Base-by-base conservation (phyloP, 2,888 invertebrate species). In the Cyrtodaria siliqua region DNA sequence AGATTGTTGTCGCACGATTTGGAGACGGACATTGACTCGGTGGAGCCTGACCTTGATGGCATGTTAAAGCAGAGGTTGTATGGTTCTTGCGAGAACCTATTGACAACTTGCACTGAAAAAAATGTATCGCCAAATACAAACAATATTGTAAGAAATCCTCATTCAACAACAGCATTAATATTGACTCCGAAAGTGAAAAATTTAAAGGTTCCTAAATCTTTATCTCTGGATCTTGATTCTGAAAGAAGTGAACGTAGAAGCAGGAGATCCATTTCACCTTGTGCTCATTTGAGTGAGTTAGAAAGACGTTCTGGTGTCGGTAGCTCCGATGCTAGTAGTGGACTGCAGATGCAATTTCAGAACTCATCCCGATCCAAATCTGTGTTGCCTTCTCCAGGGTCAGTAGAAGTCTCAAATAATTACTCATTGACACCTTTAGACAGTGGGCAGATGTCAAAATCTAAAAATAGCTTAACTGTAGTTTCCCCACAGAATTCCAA, bases 1-100 rank as follows among this genome's bases (percentile, higher is more conserved):
- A 47, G 77, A 33, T 55, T 80, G 18, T 38, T 80, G n/a, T 77
- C 80, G 14, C 62, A 70, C 70, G 77, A 80, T 56, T 33, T 80
- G n/a, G 80, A 80, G 63, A 80, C 80, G 24, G 80, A 80, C 29
- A 80, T 80, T 55, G 80, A 80, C 40, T 55, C 67, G n/a, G 76
- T 60, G 2, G 80, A 80, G 40, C 73, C 70, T 18, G 73, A 80
- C 40, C 67, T 80, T 38, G 71, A 68, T 42, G 40, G 3, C 20
- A 24, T 77, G 18, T 24, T 71, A 18, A 68, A 71, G 42, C 53
- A 44, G 8, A 33, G 12, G 33, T 33, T 33, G 33, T 33, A 62
- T 33, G 33, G 33, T 33, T 33, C 33, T 8, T 33, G 33, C 12
- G 33, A 33, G 33, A 12, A 33, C 12, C 33, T 33, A 8, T 12